These are phyloP conservation scores for Clepsis dumicolana DNA, from an alignment of 2,888 invertebrate species.

Conservation along the genomic window DNA sequence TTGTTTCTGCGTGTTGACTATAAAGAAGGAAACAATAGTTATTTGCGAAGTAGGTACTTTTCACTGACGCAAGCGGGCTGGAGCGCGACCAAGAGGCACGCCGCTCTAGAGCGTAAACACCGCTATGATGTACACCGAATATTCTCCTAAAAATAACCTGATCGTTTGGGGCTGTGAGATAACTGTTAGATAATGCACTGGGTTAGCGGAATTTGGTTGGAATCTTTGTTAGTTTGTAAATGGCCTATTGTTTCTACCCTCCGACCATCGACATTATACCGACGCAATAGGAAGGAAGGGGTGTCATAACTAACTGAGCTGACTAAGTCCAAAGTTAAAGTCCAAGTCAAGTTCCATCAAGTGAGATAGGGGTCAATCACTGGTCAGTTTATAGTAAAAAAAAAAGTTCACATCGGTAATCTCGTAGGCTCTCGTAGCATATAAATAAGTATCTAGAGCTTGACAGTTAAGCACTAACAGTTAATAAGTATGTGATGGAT, in stretches of 20 bases:
- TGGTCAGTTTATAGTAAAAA: too few species aligned
- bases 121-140: constrained; percentile 25
- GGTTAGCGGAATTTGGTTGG: not conserved
- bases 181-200: constrained; percentile 28
- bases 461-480: too few species aligned
- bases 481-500: too few species aligned
- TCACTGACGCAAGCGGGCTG: constrained; percentile 47
- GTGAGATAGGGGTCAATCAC: too few species aligned
- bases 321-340: too few species aligned
- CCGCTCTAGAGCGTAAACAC: constrained; percentile 38
- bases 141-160: constrained; percentile 37
- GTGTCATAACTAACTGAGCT: too few species aligned
- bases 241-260: not conserved
- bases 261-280: too few species aligned
- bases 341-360: too few species aligned
- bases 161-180: constrained; percentile 29
- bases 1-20: not conserved
- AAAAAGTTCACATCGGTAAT: too few species aligned
- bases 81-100: constrained; percentile 46
- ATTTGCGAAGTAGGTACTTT: constrained; percentile 31
- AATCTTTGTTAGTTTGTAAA: not conserved
- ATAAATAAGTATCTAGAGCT: too few species aligned
- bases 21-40: constrained; percentile 31
- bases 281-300: too few species aligned
- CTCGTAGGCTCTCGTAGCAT: too few species aligned